A percentile compares a stretch with the other conserved stretches of the same genome.
Conservation (phyloP, 2,113 vertebrate genomes). For the Neolamprologus sp. region DNA sequence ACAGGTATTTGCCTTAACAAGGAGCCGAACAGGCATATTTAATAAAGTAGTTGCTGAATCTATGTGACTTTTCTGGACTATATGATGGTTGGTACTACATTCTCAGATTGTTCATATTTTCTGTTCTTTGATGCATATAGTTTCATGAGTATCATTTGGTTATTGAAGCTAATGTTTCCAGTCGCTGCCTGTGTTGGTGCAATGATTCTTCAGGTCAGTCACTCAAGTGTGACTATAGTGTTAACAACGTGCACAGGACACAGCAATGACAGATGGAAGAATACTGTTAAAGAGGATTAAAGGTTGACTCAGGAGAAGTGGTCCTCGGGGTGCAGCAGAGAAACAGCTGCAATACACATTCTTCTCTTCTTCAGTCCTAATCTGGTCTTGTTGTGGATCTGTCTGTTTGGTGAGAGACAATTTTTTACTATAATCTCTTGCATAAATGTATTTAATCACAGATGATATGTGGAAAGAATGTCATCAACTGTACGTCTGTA, state of each 20-base stretch:
- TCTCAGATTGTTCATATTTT: background rate
- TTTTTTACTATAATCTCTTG: background rate
- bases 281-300: conserved; percentile 40
- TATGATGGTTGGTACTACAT: background rate
- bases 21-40: background rate
- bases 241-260: background rate
- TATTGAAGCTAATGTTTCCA: background rate
- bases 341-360: background rate
- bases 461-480: background rate
- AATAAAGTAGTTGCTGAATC: background rate
- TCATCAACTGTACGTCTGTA: background rate
- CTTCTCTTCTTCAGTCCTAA: background rate
- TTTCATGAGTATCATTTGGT: background rate
- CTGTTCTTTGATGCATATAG: background rate
- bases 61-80: background rate
- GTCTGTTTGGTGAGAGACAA: background rate
- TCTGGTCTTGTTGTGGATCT: background rate
- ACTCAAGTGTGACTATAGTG: background rate
- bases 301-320: conserved; percentile 2
- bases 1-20: background rate
- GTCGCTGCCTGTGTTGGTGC: background rate
- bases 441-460: background rate
- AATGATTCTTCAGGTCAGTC: background rate
- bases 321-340: background rate
- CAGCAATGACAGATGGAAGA: conserved; percentile 24